phyloP scores from a whole-genome alignment of 1,140 invertebrate genomes.

The Tribolium madens region DNA sequence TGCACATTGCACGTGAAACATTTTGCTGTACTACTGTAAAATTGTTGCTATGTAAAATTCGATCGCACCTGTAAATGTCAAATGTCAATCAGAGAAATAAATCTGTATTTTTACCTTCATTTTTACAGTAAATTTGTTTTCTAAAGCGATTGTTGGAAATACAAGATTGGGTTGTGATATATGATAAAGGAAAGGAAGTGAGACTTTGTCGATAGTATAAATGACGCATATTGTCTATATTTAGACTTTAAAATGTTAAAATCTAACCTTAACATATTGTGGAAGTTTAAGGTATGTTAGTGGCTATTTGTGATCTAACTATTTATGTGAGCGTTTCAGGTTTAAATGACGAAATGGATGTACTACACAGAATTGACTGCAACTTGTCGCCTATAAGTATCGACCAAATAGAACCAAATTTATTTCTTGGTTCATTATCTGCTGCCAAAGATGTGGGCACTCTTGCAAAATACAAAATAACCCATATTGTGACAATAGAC shows the following conservation, averaged over 20 bases:
- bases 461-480: slow-evolving; percentile 75
- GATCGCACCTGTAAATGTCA: neutral
- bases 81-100: neutral
- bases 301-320: neutral
- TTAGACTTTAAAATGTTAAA: neutral
- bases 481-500: slow-evolving; percentile 84
- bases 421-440: slow-evolving; percentile 83
- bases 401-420: slow-evolving; percentile 76
- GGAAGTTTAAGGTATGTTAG: neutral
- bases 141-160: neutral
- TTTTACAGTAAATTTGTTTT: neutral
- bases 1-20: no score
- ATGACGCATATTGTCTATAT: neutral
- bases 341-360: slow-evolving; percentile 30
- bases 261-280: neutral
- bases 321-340: neutral
- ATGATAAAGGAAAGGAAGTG: neutral
- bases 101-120: no score
- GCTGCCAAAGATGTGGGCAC: slow-evolving; percentile 80
- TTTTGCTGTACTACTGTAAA: no score
- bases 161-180: neutral
- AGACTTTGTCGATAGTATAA: neutral
- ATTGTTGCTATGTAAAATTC: no score
- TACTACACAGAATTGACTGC: slow-evolving; percentile 66
- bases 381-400: slow-evolving; percentile 75